A percentile compares a stretch with the other conserved stretches of the same genome.
Conservation (phyloP, 2,888 invertebrate genomes). For the Thalpophila matura region DNA sequence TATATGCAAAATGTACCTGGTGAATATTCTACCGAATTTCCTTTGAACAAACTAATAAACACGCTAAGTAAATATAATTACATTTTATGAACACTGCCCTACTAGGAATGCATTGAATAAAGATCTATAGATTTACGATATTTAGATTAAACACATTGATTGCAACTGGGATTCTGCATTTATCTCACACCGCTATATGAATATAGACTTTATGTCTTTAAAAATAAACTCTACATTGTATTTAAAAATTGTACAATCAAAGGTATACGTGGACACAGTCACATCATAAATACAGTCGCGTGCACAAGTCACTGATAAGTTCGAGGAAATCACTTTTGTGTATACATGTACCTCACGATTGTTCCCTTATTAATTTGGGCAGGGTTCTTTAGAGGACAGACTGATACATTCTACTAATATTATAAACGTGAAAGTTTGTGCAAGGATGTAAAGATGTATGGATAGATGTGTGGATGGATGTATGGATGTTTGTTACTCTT, state of each 20-base stretch:
- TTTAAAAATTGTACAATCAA: not conserved
- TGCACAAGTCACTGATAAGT: constrained; percentile 15
- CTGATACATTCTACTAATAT: not conserved
- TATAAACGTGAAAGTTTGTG: no score
- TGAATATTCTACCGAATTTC: constrained; percentile 9
- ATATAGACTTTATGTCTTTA: not conserved
- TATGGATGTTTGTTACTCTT: no score
- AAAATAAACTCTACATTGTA: constrained; percentile 9
- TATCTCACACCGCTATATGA: not conserved
- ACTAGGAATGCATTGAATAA: constrained; percentile 25
- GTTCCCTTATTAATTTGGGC: not conserved
- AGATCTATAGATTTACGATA: constrained; percentile 24
- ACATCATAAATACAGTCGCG: constrained; percentile 18
- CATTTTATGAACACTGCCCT: constrained; percentile 20
- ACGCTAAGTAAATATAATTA: constrained; percentile 7
- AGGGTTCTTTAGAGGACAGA: not conserved
- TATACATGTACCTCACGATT: not conserved
- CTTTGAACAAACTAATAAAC: constrained; percentile 32
- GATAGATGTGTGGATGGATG: no score
- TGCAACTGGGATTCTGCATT: constrained; percentile 8
- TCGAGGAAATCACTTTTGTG: constrained; percentile 15
- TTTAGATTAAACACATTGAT: constrained; percentile 17
- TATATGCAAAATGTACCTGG: not conserved
- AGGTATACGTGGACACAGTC: constrained; percentile 25
- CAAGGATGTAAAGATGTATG: no score